Base-by-base conservation (phyloP, 2,113 vertebrate genomes). In the Xenopus laevis region DNA sequence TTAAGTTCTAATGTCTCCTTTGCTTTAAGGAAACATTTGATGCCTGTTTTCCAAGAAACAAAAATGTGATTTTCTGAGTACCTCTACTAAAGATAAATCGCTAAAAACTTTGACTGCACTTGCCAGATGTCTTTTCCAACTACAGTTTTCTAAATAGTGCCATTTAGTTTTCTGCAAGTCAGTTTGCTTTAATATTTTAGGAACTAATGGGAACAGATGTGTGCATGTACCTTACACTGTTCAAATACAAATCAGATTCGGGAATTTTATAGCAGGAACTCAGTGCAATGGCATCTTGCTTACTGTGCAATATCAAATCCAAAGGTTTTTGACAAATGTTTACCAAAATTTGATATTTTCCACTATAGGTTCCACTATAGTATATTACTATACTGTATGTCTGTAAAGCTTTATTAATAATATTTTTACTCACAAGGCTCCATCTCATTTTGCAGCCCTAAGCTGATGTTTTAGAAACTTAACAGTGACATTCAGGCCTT, bases 151-250 rank as follows among this genome's bases (percentile, higher is more conserved):
- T 70, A 76, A 69, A 69, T 68, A 70, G 66, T 2, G 30, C 59
- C 55, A 77, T 77, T 77, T 77, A 33, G 60, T 60, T 64, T 44
- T 57, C 30, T 21, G 59, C 55, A 17, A 70, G 58, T 64, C 73
- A 69, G 52, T 74, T 74, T 59, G 40, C 66, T 68, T 60, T 68
- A 76, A 76, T 67, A 63, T 76, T 76, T 75, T 76, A 55, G 73
- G 58, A 68, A 23, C 65, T 76, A 55, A 67, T 69, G 33, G 66
- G 66, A 76, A 76, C 73, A 76, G 73, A 76, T 76, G 73, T 69
- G 65, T 69, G 58, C 68, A 69, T 55, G 46, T 57, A 55, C 11
- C 52, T 40, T 62, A 63, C 65, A 68, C 73, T 62, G 23, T 69
- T 63, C 47, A 76, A 68, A 62, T 65, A 63, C 58, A 68, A 45